A percentile compares a stretch with the other conserved stretches of the same genome.
phyloP scores from a whole-genome alignment of 2,113 vertebrate species.

The Pedionomus torquatus region DNA sequence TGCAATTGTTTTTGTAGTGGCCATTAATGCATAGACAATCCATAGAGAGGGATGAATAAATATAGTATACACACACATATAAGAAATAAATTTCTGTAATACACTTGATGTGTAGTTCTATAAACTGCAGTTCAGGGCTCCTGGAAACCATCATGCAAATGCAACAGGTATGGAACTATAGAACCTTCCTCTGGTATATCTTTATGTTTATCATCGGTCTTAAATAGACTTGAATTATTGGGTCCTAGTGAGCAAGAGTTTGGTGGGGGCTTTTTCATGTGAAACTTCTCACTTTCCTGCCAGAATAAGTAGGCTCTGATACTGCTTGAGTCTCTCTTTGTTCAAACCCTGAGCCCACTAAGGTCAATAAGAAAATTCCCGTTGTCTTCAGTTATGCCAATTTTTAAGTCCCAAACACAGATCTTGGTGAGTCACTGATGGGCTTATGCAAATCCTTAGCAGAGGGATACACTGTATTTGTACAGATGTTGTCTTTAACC shows the following conservation, averaged over 20 bases:
- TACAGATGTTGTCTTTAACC: neutral
- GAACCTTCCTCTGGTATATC: neutral
- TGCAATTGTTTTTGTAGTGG: neutral
- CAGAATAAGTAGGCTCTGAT: neutral
- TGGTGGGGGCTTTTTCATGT: neutral
- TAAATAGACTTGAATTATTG: neutral
- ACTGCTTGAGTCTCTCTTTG: neutral
- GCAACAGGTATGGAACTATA: neutral
- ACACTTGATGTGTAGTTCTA: rapidly evolving
- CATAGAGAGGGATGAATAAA: neutral
- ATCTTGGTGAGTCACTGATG: neutral
- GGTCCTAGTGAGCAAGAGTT: neutral
- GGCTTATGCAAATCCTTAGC: neutral
- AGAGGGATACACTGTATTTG: neutral
- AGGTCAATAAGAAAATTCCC: neutral
- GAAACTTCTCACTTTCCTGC: neutral
- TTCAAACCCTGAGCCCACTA: neutral
- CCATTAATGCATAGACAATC: neutral
- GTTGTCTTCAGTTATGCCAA: neutral
- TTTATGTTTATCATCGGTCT: neutral
- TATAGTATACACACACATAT: neutral
- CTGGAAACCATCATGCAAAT: neutral
- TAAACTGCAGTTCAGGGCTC: neutral
- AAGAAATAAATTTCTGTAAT: neutral
- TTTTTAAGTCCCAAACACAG: neutral